Evolutionary conservation across 2,888 invertebrate species (phyloP).

Genomic region (Psylliodes chrysocephalus): DNA sequence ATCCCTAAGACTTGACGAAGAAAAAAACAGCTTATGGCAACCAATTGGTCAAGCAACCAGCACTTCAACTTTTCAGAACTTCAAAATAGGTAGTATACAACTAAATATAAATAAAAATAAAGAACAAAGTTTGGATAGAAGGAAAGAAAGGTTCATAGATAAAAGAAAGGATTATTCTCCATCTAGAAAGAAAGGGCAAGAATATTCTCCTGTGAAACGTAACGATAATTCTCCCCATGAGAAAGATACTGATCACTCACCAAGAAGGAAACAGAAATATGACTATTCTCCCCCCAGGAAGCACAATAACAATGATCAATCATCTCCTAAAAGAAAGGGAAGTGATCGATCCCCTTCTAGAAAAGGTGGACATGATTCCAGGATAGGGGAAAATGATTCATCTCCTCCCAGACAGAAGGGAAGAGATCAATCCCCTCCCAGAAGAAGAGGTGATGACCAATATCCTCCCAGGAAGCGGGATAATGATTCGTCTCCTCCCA

Average conservation of each 20-base stretch:
- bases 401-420: constrained; percentile 16
- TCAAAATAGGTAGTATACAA: constrained; percentile 41
- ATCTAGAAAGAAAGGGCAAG: constrained; percentile 4
- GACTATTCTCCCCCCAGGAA: constrained; percentile 47
- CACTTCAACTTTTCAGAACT: constrained; percentile 4
- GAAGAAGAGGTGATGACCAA: constrained; percentile 6
- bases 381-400: constrained; percentile 45
- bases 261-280: constrained; percentile 22
- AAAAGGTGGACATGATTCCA: constrained; percentile 49
- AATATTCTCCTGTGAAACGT: background rate
- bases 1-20: constrained; percentile 66
- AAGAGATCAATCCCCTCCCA: background rate
- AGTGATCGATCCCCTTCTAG: constrained; percentile 20
- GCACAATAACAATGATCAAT: constrained; percentile 42
- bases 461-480: constrained; percentile 14
- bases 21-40: constrained; percentile 58
- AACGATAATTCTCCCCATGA: constrained; percentile 40
- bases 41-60: constrained; percentile 52
- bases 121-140: constrained; percentile 15
- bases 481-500: constrained; percentile 20
- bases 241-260: constrained; percentile 17
- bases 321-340: constrained; percentile 11
- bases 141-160: constrained; percentile 6
- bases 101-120: constrained; percentile 31
- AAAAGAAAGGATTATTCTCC: constrained; percentile 21